These are phyloP conservation scores for Bujurquina vittata DNA, from an alignment of 2,113 vertebrate genomes.

Conservation along the genomic window DNA sequence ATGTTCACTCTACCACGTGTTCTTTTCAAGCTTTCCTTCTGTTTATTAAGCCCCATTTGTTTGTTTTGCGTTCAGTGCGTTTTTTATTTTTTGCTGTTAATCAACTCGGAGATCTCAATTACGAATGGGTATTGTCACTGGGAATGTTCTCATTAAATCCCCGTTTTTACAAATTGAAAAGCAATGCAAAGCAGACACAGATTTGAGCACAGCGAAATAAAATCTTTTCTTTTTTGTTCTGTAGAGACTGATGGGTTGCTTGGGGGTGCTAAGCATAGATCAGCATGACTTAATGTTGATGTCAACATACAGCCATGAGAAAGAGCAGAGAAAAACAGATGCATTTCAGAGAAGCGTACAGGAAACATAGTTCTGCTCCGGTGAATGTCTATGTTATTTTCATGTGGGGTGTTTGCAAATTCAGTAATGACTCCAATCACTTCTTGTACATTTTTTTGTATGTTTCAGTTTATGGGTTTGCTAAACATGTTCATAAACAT, in stretches of 20 bases:
- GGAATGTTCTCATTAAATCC: conserved; percentile 1
- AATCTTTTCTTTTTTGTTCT: neutral
- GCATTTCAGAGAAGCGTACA: conserved; percentile 32
- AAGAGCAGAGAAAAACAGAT: conserved; percentile 61
- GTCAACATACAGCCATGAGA: conserved; percentile 32
- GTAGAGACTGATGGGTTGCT: conserved; percentile 15
- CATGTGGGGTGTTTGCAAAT: conserved; percentile 25
- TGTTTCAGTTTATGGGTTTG: neutral
- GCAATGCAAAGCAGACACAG: neutral
- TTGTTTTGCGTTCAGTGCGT: neutral
- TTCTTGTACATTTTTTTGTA: neutral
- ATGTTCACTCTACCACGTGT: neutral
- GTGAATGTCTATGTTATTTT: conserved; percentile 54
- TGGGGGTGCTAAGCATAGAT: conserved; percentile 22
- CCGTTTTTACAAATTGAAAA: neutral
- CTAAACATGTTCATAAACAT: conserved; percentile 8
- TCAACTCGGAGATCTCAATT: neutral
- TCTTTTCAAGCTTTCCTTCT: neutral
- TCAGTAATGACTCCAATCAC: conserved; percentile 35
- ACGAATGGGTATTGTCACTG: neutral
- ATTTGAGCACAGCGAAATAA: neutral
- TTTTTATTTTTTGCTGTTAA: neutral
- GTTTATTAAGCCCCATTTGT: neutral
- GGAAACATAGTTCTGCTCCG: conserved; percentile 28
- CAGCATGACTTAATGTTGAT: conserved; percentile 34